phyloP scores from a whole-genome alignment of 2,888 invertebrate genomes.

The Colostygia pectinataria region DNA sequence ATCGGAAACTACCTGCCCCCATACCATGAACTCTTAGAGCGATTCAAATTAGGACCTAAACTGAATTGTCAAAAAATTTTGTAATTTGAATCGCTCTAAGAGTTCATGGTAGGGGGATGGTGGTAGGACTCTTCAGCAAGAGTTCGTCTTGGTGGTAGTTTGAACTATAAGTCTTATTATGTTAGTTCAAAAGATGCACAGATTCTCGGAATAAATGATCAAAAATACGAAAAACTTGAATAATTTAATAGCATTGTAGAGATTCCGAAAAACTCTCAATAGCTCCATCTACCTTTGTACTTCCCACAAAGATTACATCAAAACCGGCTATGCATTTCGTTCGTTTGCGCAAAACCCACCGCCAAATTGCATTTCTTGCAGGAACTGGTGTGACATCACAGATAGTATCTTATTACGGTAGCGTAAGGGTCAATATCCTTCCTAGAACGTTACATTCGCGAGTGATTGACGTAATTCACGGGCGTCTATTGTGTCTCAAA shows the following conservation, averaged over 20 bases:
- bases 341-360: constrained; percentile 50
- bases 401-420: constrained; percentile 31
- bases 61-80: no score
- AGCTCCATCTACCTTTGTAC: constrained; percentile 12
- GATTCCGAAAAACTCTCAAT: constrained; percentile 26
- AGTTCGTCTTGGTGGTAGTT: no score
- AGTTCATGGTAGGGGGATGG: no score
- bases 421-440: constrained; percentile 33
- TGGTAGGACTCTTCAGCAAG: no score
- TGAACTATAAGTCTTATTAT: no score
- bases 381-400: constrained; percentile 20
- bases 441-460: constrained; percentile 31
- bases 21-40: no score
- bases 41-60: no score
- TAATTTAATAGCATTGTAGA: constrained; percentile 10
- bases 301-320: constrained; percentile 55
- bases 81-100: no score
- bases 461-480: constrained; percentile 45
- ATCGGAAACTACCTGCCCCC: no score
- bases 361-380: constrained; percentile 50
- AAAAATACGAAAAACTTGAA: constrained; percentile 1
- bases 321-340: constrained; percentile 51
- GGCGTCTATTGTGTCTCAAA: constrained; percentile 62
- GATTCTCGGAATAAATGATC: background rate
- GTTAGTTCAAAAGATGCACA: no score